Evolutionary conservation across 2,797 vertebrate genomes (phyloP).

Genomic region (Tragelaphus oryx): DNA sequence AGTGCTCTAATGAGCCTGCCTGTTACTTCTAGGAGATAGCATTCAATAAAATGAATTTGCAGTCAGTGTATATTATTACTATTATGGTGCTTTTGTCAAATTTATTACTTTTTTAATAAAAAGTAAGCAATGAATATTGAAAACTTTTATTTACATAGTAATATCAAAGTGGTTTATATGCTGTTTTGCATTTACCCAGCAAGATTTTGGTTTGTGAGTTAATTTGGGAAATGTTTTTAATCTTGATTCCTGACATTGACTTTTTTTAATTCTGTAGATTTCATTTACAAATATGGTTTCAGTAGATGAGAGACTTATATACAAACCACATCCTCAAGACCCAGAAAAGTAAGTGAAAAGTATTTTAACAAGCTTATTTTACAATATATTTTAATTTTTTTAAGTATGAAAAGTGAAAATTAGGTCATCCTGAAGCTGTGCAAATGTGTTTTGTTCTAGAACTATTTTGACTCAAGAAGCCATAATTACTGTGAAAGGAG

Average conservation of each 20-base stretch:
- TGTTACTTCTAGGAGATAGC: background rate
- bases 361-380: background rate
- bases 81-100: background rate
- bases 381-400: background rate
- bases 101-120: background rate
- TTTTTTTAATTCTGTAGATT: constrained; percentile 83
- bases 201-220: constrained; percentile 40
- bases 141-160: background rate
- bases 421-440: background rate
- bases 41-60: background rate
- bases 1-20: rapidly evolving
- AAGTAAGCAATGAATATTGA: background rate
- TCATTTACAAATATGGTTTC: constrained; percentile 97
- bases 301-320: constrained; percentile 94
- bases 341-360: constrained; percentile 87
- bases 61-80: too few species aligned
- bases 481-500: constrained; percentile 96
- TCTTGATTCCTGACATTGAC: background rate
- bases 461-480: constrained; percentile 97
- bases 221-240: constrained; percentile 19
- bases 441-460: constrained; percentile 77
- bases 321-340: constrained; percentile 95
- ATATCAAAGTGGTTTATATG: background rate
- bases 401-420: background rate
- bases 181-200: background rate